Base-by-base conservation (phyloP, 2,113 vertebrate genomes). In the Rhipidura dahli region DNA sequence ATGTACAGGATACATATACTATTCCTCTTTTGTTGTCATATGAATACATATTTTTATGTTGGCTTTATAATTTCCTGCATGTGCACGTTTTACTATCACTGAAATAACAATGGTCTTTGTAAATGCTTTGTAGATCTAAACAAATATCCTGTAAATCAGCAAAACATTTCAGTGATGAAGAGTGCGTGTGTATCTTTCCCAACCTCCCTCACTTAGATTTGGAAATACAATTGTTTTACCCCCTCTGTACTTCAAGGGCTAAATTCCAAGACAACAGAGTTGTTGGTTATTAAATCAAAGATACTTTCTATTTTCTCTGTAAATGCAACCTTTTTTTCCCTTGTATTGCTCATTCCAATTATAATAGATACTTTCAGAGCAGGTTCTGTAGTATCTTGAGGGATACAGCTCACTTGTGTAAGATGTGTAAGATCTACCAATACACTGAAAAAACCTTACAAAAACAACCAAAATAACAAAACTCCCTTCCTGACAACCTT, bases 131-230 rank as follows among this genome's bases (percentile, higher is more conserved):
- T 53, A 47, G 24, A 12, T 39, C 4, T 60, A 60, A 61, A 45
- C 8, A 72, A 50, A 20, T 39, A 15, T 19, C 19, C 26, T 89
- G 81, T 66, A 86, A 80, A 63, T 35, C 18, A 83, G 24, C 26
- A 80, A 50, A 72, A n/a, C 10, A 35, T 16, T 56, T 83, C 23
- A 30, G 0, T 3, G 40, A 18, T 4, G 2, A 64, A 26, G 30
- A 54, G 6, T 6, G 2, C 40, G 15, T 61, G 5, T 1, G 0
- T 44, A 40, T 35, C 10, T 63, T 47, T 68, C 11, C 17, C 11
- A 60, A 3, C 2, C 1, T 64, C 5, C 11, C 11, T 70, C 23
- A 26, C 9, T 53, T 15, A 30, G 19, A 47, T 66, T 63, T 78
- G 47, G n/a, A 78, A 91, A 57, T 50, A 57, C 2, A 61, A 4